Base-by-base conservation (phyloP, 2,888 invertebrate genomes). In the Leuctra nigra region DNA sequence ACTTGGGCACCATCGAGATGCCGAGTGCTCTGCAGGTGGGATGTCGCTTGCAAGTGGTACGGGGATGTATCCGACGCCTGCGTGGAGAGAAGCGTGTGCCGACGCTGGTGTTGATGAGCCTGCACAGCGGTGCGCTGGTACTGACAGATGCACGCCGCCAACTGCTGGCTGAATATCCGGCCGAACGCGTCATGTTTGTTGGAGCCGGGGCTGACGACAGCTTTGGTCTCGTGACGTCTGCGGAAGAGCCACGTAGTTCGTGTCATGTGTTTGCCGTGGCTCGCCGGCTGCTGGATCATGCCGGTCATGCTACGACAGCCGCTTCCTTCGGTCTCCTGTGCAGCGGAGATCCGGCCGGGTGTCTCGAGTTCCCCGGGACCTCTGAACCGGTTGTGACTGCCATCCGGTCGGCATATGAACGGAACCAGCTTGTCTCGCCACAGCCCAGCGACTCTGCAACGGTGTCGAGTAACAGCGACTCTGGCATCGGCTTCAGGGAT, bases 221-320 rank as follows among this genome's bases (percentile, higher is more conserved):
- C 67, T 96, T 97, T 69, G 96, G 95, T 1, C 79, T 97, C 41
- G 89, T 96, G 2, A 96, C 95, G 0, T 85, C 87, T 66, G 87
- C 89, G 59, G 55, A 66, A 66, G 57, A 64, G 66, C 20, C 24
- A 53, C 41, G 55, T 56, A 46, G 64, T 38, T 92, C 95, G 54
- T 95, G 96, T 68, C 96, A 97, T 72, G 92, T 96, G 0, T 97
- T 97, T 70, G 91, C 91, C 59, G 89, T 94, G 7, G 94, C 96
- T 68, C 85, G 91, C 0, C 86, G 92, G 70, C 76, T 92, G 64
- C 82, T 85, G 2, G 86, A 59, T 7, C 96, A 97, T 69, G 80
- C 79, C 24, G 79, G 83, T 41, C 96, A 97, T 72, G 73, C 81
- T 1, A 76, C 80, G n/a, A 84, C 87, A 66, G 92, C 93, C 0